Evolutionary conservation across 2,888 invertebrate species (phyloP), one percentile per base, ranked within the genome.

Genomic region (Drepanosiphum platanoidis): DNA sequence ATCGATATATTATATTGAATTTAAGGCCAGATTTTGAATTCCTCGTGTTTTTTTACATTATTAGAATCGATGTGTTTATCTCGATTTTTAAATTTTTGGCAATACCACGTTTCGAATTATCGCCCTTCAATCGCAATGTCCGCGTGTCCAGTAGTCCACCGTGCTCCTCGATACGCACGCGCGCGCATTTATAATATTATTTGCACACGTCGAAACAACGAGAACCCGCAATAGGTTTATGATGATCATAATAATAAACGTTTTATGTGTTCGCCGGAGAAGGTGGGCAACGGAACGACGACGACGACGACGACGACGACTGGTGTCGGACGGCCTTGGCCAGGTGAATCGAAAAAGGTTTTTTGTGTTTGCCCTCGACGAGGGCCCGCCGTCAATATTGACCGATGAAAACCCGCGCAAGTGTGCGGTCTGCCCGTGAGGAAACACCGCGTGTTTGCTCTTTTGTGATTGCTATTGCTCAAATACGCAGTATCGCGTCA

Each of bases 381-480:
- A 11, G 4, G 78, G 30, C 42, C 64, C 32, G 78, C 64, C 32
- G 78, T 78, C 78, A 78, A 78, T 78, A 78, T 78, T 78, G 78
- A 78, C 42, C 42, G n/a, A n/a, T n/a, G 78, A 78, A 78, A 32
- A 78, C 42, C 66, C 36, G 34, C 18, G 22, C 13, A n/a, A n/a
- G 34, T 15, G 9, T 34, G 36, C 18, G 27, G 2, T 18, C 52
- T 7, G 18, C 32, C 36, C 18, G 39, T 77, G 78, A 78, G 64
- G 64, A 78, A 78, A 78, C 22, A 78, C 39, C 18, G n/a, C n/a
- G 22, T 77, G 77, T 78, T 78, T 78, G 64, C 64, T 78, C 78
- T 39, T 64, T 64, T 61, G 64, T 30, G 39, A 78, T 42, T 22
- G 64, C 58, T 75, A 77, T 77, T 78, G 42, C 78, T 64, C 39